Evolutionary conservation across 2,797 vertebrate genomes (phyloP).

Genomic region (Rhincodon typus): DNA sequence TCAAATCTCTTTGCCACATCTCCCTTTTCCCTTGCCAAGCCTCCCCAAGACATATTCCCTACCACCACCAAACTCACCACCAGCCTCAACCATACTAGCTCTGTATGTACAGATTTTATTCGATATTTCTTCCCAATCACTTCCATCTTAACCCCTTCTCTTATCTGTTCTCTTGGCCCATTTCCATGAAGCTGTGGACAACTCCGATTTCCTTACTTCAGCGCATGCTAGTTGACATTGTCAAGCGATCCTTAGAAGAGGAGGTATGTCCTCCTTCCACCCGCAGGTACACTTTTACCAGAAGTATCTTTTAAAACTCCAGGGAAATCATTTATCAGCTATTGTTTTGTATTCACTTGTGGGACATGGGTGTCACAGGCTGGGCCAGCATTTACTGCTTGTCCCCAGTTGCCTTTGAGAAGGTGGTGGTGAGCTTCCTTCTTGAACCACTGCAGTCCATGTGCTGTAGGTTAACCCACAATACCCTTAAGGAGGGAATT

Average conservation of each 20-base stretch:
- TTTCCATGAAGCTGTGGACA: not conserved
- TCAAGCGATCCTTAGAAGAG: not conserved
- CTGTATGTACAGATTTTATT: too few species aligned
- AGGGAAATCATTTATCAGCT: not conserved
- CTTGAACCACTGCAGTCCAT: too few species aligned
- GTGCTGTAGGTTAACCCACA: too few species aligned
- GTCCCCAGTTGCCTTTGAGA: too few species aligned
- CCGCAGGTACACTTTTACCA: not conserved
- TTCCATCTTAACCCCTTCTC: not conserved
- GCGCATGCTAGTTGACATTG: not conserved
- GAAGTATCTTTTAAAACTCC: not conserved
- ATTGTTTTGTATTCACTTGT: too few species aligned
- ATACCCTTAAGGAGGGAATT: too few species aligned
- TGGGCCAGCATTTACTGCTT: too few species aligned
- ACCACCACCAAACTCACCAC: not conserved
- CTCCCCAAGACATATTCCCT: not conserved
- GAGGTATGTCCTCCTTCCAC: not conserved
- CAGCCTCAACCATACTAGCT: too few species aligned
- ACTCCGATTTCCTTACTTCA: not conserved
- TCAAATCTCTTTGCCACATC: not conserved
- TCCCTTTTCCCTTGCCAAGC: not conserved
- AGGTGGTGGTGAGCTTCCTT: too few species aligned
- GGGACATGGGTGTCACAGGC: too few species aligned
- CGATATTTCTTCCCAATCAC: not conserved
- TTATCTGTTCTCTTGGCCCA: not conserved